Conservation (phyloP, 92 coral and sea anemone species). For the Phymanthus crucifer region DNA sequence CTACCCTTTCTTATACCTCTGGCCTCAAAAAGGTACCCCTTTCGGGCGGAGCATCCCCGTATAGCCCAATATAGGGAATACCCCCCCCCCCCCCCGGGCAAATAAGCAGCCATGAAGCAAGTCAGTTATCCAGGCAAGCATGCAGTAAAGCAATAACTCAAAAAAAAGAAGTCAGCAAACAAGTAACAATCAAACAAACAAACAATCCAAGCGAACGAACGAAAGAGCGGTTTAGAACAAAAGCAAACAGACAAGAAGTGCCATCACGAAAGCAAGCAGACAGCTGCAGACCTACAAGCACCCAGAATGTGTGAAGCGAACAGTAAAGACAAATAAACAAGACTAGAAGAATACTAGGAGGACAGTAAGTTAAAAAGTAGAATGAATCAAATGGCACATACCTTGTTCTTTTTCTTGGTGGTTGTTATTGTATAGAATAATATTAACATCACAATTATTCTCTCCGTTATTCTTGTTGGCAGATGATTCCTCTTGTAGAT, state of each 20-base stretch:
- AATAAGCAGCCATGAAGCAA: neutral
- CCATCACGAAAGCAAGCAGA: neutral
- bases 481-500: neutral
- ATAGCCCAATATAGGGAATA: too few relatives aligned
- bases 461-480: neutral
- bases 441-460: neutral
- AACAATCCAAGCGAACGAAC: neutral
- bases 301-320: neutral
- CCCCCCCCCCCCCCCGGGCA: too few relatives aligned
- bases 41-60: too few relatives aligned
- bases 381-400: too few relatives aligned
- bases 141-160: neutral
- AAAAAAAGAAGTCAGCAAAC: neutral
- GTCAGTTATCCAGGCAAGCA: neutral
- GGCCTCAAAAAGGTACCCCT: too few relatives aligned
- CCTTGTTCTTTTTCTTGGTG: too few relatives aligned
- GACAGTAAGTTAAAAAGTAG: neutral
- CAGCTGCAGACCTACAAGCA: neutral
- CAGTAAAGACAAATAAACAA: neutral
- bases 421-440: neutral
- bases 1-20: too few relatives aligned
- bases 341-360: neutral
- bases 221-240: too few relatives aligned
- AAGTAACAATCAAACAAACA: neutral
- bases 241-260: neutral